Percentiles rank a stretch among this genome's conserved stretches.
These are phyloP conservation scores for Tadarida brasiliensis DNA, from an alignment of 2,797 vertebrate species.

Conservation along the genomic window DNA sequence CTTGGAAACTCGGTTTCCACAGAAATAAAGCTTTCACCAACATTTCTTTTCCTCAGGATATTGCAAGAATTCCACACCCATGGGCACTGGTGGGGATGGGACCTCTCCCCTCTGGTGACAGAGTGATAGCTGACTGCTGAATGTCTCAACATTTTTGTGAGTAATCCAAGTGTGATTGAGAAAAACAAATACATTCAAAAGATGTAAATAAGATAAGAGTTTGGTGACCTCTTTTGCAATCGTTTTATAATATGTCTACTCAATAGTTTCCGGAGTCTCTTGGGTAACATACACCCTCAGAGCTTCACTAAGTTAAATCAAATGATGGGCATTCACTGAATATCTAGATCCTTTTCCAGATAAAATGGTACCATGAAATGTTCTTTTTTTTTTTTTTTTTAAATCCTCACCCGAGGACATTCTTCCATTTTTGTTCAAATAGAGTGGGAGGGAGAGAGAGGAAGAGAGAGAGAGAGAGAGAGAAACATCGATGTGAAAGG, in stretches of 20 bases:
- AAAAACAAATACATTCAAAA: not conserved
- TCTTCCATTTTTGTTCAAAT: no score
- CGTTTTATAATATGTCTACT: not conserved
- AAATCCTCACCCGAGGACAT: no score
- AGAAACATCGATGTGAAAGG: no score
- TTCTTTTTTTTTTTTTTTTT: no score
- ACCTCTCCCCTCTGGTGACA: not conserved
- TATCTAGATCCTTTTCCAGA: not conserved
- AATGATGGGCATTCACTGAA: no score
- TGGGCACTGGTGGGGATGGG: not conserved
- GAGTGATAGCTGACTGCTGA: not conserved
- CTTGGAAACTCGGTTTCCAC: not conserved
- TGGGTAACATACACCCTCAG: not conserved
- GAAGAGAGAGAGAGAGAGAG: no score
- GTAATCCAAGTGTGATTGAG: not conserved
- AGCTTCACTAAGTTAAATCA: not conserved
- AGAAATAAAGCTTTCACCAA: not conserved
- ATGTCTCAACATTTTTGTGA: not conserved
- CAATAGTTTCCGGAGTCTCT: not conserved
- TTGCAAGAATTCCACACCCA: not conserved
- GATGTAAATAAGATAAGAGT: not conserved
- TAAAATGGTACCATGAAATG: accelerated
- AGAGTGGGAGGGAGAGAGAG: no score
- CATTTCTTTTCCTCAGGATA: not conserved
- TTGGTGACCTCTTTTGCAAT: not conserved